Evolutionary conservation across 1,140 invertebrate genomes (phyloP).

Genomic region (Archegozetes longisetosus): DNA sequence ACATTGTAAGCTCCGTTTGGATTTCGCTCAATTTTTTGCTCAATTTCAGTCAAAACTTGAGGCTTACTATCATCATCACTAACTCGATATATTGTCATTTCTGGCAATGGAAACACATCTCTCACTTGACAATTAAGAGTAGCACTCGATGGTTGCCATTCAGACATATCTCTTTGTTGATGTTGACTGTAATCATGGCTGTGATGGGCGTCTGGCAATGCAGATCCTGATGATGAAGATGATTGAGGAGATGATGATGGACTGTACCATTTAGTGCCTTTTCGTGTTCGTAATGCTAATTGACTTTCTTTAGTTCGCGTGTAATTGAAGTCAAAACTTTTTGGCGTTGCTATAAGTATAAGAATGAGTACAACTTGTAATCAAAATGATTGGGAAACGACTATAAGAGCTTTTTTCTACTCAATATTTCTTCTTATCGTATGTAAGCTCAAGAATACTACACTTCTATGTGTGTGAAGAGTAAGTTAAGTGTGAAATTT

Average conservation of each 20-base stretch:
- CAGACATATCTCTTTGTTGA: neutral
- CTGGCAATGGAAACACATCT: slow-evolving; percentile 21
- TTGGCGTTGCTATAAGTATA: neutral
- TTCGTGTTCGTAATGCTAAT: neutral
- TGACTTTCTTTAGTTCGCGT: neutral
- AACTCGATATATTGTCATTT: slow-evolving; percentile 22
- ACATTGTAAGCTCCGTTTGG: slow-evolving; percentile 8
- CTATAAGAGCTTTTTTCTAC: too few relatives aligned
- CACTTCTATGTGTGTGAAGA: too few relatives aligned
- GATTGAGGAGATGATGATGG: neutral
- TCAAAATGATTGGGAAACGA: too few relatives aligned
- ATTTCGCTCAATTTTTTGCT: neutral
- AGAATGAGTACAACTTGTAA: too few relatives aligned
- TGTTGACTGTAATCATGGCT: neutral
- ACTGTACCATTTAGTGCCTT: neutral
- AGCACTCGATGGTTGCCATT: neutral
- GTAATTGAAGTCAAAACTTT: neutral
- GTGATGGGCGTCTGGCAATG: neutral
- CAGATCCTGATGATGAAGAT: neutral
- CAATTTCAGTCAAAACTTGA: neutral
- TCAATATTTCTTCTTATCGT: too few relatives aligned
- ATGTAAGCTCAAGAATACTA: too few relatives aligned
- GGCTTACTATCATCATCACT: neutral
- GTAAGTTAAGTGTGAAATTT: too few relatives aligned
- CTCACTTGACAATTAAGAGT: slow-evolving; percentile 20